These are phyloP conservation scores for Campoplex capitator DNA, from an alignment of 2,888 invertebrate species.

Conservation along the genomic window DNA sequence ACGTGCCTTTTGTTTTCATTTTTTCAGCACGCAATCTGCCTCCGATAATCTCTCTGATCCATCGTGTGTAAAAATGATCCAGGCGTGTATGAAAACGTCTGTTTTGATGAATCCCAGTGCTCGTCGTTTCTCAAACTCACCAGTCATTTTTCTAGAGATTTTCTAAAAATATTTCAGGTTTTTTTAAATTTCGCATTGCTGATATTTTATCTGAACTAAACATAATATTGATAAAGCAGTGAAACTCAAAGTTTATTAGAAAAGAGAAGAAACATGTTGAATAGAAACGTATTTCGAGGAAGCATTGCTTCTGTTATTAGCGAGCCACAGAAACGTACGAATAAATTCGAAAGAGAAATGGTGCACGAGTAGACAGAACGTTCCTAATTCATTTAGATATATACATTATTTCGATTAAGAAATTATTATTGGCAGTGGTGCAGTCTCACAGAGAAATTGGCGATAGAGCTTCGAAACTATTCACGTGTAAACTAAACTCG, in stretches of 20 bases:
- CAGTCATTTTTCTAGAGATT: no score
- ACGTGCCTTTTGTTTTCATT: no score
- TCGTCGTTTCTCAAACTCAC: no score
- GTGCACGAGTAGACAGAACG: neutral
- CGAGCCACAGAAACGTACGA: neutral
- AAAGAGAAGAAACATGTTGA: neutral
- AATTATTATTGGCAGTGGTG: constrained; percentile 7
- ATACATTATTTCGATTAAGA: neutral
- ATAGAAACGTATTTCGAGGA: neutral
- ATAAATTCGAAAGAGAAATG: neutral
- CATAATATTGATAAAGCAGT: neutral
- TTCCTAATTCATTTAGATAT: neutral
- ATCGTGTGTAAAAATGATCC: no score
- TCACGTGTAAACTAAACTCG: constrained; percentile 24
- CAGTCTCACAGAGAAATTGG: neutral
- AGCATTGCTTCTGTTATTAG: neutral
- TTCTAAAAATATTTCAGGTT: no score
- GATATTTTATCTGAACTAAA: neutral
- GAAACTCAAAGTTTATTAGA: neutral
- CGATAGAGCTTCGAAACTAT: constrained; percentile 29
- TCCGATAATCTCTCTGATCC: no score
- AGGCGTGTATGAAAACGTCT: no score
- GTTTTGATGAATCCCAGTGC: no score
- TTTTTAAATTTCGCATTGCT: no score
- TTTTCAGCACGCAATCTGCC: no score